A percentile compares a stretch with the other conserved stretches of the same genome.
phyloP scores from a whole-genome alignment of 2,888 invertebrate genomes.

The Sinelater perroti region DNA sequence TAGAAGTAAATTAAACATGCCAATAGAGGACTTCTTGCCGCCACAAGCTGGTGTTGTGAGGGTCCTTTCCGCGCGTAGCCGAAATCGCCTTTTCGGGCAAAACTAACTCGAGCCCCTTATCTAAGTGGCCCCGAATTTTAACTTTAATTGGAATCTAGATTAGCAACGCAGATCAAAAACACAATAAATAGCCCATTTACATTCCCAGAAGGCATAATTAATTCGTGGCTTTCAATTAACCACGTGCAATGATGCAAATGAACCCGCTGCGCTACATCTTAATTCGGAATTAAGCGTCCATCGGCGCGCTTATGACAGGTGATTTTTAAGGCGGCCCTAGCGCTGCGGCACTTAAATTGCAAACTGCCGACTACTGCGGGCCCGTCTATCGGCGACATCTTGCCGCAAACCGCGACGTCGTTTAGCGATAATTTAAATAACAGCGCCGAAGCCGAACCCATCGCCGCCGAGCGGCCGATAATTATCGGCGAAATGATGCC shows the following conservation, averaged over 20 bases:
- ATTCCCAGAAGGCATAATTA: constrained; percentile 13
- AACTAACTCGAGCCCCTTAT: constrained; percentile 10
- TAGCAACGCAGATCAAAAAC: neutral
- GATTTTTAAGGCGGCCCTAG: constrained; percentile 1
- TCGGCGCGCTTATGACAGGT: constrained; percentile 11
- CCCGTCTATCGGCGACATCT: constrained; percentile 2
- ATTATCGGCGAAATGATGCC: too few relatives aligned
- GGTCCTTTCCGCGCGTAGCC: too few relatives aligned
- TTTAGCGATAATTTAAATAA: too few relatives aligned
- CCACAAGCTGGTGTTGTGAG: neutral
- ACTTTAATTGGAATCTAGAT: constrained; percentile 15
- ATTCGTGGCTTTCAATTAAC: constrained; percentile 17
- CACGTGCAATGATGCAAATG: constrained; percentile 10
- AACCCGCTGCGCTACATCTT: constrained; percentile 18
- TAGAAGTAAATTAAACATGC: too few relatives aligned
- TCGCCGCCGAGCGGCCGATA: too few relatives aligned
- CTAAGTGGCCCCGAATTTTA: constrained; percentile 2
- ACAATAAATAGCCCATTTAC: constrained; percentile 11
- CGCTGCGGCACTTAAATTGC: constrained; percentile 4
- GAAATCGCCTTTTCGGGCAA: too few relatives aligned
- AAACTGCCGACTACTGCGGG: constrained; percentile 5
- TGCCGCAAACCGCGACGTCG: neutral
- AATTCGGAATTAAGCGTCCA: constrained; percentile 11
- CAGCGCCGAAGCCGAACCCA: too few relatives aligned
- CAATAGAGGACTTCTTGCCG: too few relatives aligned